These are phyloP conservation scores for Gymnorhina tibicen DNA, from an alignment of 2,113 vertebrate genomes.

Conservation along the genomic window DNA sequence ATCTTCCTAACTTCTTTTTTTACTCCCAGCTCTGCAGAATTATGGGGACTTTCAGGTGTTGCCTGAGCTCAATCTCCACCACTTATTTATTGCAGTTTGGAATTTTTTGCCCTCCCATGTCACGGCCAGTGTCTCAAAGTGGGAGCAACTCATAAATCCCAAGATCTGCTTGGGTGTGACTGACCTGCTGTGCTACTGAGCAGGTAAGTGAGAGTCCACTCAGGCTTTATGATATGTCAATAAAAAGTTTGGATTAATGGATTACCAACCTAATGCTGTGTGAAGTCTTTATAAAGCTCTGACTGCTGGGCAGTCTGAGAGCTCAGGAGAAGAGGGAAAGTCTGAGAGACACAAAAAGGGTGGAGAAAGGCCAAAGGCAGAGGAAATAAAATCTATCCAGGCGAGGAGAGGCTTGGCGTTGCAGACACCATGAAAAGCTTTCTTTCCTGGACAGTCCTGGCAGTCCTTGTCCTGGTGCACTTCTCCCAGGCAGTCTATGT, in stretches of 20 bases:
- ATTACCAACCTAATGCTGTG: background rate
- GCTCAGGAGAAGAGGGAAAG: background rate
- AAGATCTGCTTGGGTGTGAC: background rate
- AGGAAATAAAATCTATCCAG: background rate
- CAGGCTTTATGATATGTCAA: background rate
- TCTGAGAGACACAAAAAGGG: background rate
- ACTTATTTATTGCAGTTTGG: background rate
- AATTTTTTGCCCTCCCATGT: background rate
- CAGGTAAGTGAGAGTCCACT: background rate
- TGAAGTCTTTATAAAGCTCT: slow-evolving; percentile 14
- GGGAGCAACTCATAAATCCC: background rate
- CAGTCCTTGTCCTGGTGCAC: background rate
- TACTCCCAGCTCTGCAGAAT: background rate
- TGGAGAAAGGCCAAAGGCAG: background rate
- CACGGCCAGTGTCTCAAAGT: background rate
- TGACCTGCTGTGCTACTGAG: background rate
- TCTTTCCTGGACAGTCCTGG: background rate
- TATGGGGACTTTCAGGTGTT: background rate
- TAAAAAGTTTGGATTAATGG: slow-evolving; percentile 36
- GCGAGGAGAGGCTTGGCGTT: background rate
- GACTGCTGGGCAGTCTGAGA: background rate
- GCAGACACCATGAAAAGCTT: background rate
- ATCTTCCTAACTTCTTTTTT: background rate
- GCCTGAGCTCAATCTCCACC: accelerated
- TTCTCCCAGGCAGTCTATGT: slow-evolving; percentile 6